phyloP scores from a whole-genome alignment of 1,140 invertebrate species.

The Chelonus insularis region DNA sequence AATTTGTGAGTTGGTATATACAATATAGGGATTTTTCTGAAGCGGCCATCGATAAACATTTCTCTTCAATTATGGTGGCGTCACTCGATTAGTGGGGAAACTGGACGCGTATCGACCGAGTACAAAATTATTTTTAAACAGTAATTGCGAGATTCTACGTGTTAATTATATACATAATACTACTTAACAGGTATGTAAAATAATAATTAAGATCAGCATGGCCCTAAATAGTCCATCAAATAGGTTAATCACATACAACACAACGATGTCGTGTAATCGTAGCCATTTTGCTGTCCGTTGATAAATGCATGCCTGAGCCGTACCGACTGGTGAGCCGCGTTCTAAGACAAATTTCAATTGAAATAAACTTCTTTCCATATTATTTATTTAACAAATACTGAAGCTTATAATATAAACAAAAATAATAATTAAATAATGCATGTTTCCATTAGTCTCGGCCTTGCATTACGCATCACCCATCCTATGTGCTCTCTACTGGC shows the following conservation, averaged over 20 bases:
- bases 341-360: conserved; percentile 32
- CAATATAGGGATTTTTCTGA: conserved; percentile 3
- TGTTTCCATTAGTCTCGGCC: neutral
- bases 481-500: conserved; percentile 23
- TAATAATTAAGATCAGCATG: neutral
- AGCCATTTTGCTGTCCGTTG: conserved; percentile 62
- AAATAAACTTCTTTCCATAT: conserved; percentile 22
- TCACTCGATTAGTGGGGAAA: conserved; percentile 27
- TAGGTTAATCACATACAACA: neutral
- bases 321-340: conserved; percentile 55
- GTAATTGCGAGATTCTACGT: conserved; percentile 10
- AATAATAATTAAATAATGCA: neutral
- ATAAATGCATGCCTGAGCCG: conserved; percentile 57
- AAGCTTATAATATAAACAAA: neutral
- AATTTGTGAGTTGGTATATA: neutral
- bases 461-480: conserved; percentile 6
- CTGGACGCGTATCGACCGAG: conserved; percentile 55
- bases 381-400: neutral
- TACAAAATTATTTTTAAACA: conserved; percentile 35
- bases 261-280: conserved; percentile 27
- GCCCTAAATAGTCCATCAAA: conserved; percentile 18
- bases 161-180: neutral
- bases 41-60: conserved; percentile 27
- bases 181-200: neutral
- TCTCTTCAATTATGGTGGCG: conserved; percentile 26